Evolutionary conservation across 2,113 vertebrate genomes (phyloP), one percentile per base, ranked within the genome.

Genomic region (Gallinago media): DNA sequence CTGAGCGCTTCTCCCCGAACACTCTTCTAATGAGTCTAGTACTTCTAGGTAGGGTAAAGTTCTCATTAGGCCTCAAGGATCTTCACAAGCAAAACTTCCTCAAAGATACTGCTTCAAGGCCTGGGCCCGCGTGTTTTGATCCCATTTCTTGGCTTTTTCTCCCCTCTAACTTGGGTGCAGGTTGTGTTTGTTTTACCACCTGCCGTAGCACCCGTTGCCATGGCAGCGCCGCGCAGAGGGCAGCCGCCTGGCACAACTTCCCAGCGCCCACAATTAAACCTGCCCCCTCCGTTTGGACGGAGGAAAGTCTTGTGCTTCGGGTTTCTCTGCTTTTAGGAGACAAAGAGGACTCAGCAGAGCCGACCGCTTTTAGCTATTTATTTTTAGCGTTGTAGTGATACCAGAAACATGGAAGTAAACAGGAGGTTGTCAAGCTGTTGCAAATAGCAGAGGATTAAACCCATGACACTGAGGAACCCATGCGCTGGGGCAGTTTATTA

Each of bases 381-480:
- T 98, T 98, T 98, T 98, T 98, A 98, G 98, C 96, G 65, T 58
- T 78, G 94, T 78, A 97, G 94, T 85, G 96, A 97, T 97, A 97
- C 93, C 96, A 97, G 97, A 98, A 98, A 97, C 97, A 98, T 96
- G 96, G 93, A 97, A 95, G 96, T 97, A 98, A 98, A 98, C 97
- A 98, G 96, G 96, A 97, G 96, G 96, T 97, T 96, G 96, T 97
- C 97, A 98, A 90, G 97, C 92, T 96, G 96, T 96, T 96, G 97
- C 96, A 97, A 98, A 96, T 94, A 97, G 97, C 96, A 90, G 68
- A 96, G 97, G 93, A 96, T 97, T 97, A 97, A 98, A 97, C 85
- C 95, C 96, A 87, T 76, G 96, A 97, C 97, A 94, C 63, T 47
- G 59, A 91, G 88, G 91, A 95, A 95, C 75, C 85, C 89, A 55